Base-by-base conservation (phyloP, 1,140 invertebrate species). In the Zaprionus vittiger region DNA sequence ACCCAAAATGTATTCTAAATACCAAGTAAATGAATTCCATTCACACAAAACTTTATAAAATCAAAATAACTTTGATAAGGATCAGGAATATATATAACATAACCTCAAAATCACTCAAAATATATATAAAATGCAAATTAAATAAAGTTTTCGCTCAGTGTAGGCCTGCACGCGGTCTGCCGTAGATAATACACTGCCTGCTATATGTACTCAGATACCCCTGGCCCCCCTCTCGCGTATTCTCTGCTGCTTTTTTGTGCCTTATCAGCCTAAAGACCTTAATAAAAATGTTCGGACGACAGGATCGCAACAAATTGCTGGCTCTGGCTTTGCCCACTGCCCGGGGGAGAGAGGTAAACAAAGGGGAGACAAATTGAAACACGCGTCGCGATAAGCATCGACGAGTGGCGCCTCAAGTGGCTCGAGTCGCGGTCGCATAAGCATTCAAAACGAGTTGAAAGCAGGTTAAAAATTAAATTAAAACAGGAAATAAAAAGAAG, bases 381-480 rank as follows among this genome's bases (percentile, higher is more conserved):
- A 72, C 54, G 68, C 68, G 69, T 65, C 34, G 60, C 55, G 73
- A 76, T 72, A 71, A 64, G 55, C 61, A 64, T 72, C 62, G 54
- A 72, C 60, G 14, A 24, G 12, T 59, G 55, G n/a, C 22, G 64
- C 5, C 20, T 56, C 37, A 61, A 61, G 59, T 15, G 15, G 41
- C 2, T 5, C 15, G 15, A n/a, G 41, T 44, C n/a, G 22, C 17
- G 20, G 14, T 41, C 70, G 38, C 41, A 15, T 59, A 57, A 70
- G 63, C 73, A 57, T 75, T 59, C 31, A 56, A 62, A 56, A 65
- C 28, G 55, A 54, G 70, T 60, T 73, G 55, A 67, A 67, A 68
- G 71, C 64, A 64, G 67, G 59, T 70, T 74, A 67, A 63, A 75
- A 75, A 75, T 75, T 41, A 75, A 71, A 71, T 75, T 75, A 75